Base-by-base conservation (phyloP, 1,140 invertebrate species). In the Drosophila lowei region DNA sequence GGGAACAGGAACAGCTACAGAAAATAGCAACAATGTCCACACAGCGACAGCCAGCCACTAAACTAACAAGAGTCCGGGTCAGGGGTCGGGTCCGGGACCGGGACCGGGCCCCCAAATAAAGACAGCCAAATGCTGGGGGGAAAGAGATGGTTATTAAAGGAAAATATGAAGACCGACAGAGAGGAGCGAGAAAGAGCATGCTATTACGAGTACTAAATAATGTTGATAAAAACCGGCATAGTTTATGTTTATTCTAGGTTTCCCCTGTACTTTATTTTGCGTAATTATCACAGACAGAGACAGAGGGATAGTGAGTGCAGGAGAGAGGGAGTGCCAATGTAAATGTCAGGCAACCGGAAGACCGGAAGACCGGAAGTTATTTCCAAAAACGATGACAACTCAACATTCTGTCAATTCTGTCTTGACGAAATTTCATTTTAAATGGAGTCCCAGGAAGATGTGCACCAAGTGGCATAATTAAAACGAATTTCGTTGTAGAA, bases 141-240 rank as follows among this genome's bases (percentile, higher is more conserved):
- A 4, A 4, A 38, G 34, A 11, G 11, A 13, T 5, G 34, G 11
- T 38, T 38, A 38, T 38, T 38, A 38, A 38, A 38, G 34, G 34
- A 38, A 38, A 38, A 44, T 41, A 56, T 23, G 11, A 44, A 46
- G 15, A 34, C 30, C 53, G 65, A 56, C 55, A 57, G 49, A 42
- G 43, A 53, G 57, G 53, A 76, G 15, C 16, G 15, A 50, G 11
- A 8, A 34, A 42, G 25, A 48, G 38, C 64, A 72, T 59, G 76
- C 72, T 66, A 84, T 84, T 79, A 56, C 72, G 77, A 80, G 63
- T 77, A 5, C 23, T 25, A 80, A 86, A 84, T 84, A 84, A 84
- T 85, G 76, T 63, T 79, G 72, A 86, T 86, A 84, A 72, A 85
- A 86, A 77, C 66, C 61, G 59, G 62, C 66, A 67, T 75, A 74